A percentile compares a stretch with the other conserved stretches of the same genome.
phyloP scores from a whole-genome alignment of 1,140 invertebrate species.

The Anoplophora glabripennis region DNA sequence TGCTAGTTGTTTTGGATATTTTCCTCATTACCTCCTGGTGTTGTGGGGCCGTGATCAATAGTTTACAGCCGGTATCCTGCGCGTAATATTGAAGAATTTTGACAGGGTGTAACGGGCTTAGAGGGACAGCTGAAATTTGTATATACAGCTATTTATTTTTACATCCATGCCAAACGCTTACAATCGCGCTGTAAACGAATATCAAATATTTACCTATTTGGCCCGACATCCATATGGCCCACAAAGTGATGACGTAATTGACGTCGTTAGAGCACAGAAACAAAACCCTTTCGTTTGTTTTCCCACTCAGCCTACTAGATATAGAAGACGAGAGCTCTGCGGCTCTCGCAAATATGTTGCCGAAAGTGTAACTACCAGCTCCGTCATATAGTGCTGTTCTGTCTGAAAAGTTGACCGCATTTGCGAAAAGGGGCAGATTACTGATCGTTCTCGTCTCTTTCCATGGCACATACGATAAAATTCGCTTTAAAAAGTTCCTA shows the following conservation, averaged over 20 bases:
- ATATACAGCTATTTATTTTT: too few relatives aligned
- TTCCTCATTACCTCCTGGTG: conserved; percentile 59
- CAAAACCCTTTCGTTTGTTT: conserved; percentile 62
- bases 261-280: conserved; percentile 80
- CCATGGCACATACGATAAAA: too few relatives aligned
- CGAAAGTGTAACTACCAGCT: conserved; percentile 62
- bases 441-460: too few relatives aligned
- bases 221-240: conserved; percentile 85
- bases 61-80: conserved; percentile 64
- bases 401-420: conserved; percentile 61
- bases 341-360: conserved; percentile 59
- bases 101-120: conserved; percentile 63
- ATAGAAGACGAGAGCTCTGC: conserved; percentile 57
- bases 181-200: not conserved
- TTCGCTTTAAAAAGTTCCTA: too few relatives aligned
- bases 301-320: conserved; percentile 53
- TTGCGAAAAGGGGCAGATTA: conserved; percentile 52
- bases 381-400: conserved; percentile 63
- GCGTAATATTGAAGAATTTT: conserved; percentile 76
- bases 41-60: conserved; percentile 68
- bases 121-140: conserved; percentile 69
- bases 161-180: too few relatives aligned
- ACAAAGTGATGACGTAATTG: conserved; percentile 73
- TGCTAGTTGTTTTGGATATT: conserved; percentile 56
- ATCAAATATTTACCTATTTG: conserved; percentile 66